Evolutionary conservation across 2,888 invertebrate species (phyloP).

Genomic region (Nomada ferruginata): DNA sequence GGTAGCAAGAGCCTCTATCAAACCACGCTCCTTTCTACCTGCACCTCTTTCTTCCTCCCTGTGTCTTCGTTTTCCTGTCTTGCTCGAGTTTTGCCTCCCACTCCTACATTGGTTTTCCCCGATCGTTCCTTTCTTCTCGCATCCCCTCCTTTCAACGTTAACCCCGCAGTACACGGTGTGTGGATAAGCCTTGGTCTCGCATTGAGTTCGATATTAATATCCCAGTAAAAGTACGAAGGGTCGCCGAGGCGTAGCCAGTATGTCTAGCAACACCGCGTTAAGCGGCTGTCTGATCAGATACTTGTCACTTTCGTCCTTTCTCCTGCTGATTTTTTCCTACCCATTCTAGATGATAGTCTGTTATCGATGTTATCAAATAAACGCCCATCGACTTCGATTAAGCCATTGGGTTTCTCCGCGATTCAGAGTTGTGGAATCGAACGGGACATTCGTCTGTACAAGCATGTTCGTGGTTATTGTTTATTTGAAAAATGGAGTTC

Average conservation of each 20-base stretch:
- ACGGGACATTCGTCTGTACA: neutral
- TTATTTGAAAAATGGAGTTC: neutral
- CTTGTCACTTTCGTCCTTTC: slow-evolving; percentile 11
- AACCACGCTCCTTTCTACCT: slow-evolving; percentile 61
- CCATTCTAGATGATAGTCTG: neutral
- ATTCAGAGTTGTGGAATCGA: neutral
- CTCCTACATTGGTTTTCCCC: neutral
- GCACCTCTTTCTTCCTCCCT: slow-evolving; percentile 23
- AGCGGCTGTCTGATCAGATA: slow-evolving; percentile 19
- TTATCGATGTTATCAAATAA: neutral
- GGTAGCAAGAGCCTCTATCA: slow-evolving; percentile 75
- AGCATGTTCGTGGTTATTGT: neutral
- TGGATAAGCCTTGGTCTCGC: slow-evolving; percentile 45
- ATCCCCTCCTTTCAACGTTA: slow-evolving; percentile 24
- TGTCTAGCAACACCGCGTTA: slow-evolving; percentile 14
- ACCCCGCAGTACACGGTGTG: slow-evolving; percentile 2
- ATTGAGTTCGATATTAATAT: slow-evolving; percentile 71
- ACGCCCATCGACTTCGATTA: slow-evolving; percentile 10
- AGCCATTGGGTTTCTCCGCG: neutral
- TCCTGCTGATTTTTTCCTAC: neutral
- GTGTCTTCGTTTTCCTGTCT: slow-evolving; percentile 8
- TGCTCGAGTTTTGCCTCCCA: neutral
- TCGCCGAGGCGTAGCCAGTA: slow-evolving; percentile 53
- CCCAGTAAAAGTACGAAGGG: slow-evolving; percentile 63
- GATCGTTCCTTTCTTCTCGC: slow-evolving; percentile 10